phyloP scores from a whole-genome alignment of 2,888 invertebrate species.

The Lordiphosa fenestrarum region DNA sequence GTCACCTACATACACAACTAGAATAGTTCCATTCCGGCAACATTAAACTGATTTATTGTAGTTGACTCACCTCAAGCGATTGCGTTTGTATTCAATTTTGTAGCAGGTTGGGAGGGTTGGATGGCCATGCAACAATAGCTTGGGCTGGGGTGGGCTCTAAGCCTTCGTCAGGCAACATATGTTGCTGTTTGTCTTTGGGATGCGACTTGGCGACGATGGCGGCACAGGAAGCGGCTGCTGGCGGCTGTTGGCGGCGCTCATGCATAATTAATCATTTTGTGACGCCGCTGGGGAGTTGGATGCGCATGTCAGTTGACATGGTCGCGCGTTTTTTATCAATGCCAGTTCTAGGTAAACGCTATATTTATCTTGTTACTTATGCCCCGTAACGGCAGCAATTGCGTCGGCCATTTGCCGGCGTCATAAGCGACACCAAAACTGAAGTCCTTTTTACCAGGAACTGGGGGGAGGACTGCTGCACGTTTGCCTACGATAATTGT shows the following conservation, averaged over 20 bases:
- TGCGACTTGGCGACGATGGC: too few species aligned
- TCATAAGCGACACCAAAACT: not conserved
- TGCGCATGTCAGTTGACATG: slow-evolving; percentile 60
- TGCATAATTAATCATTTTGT: slow-evolving; percentile 69
- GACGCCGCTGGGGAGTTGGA: slow-evolving; percentile 41
- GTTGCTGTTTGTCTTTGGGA: too few species aligned
- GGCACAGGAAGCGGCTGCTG: slow-evolving; percentile 8
- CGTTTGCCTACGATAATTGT: slow-evolving; percentile 60
- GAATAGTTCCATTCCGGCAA: too few species aligned
- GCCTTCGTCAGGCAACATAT: too few species aligned
- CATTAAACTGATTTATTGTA: too few species aligned
- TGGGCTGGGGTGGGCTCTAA: too few species aligned
- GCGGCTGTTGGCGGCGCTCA: slow-evolving; percentile 25
- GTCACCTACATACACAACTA: too few species aligned
- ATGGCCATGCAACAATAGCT: too few species aligned
- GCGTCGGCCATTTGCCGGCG: too few species aligned
- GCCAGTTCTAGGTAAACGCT: slow-evolving; percentile 40
- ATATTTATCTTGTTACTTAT: slow-evolving; percentile 63
- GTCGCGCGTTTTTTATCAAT: slow-evolving; percentile 58
- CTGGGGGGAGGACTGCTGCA: slow-evolving; percentile 31
- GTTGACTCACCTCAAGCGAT: too few species aligned
- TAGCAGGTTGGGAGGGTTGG: too few species aligned
- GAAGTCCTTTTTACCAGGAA: not conserved
- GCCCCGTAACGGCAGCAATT: slow-evolving; percentile 2
- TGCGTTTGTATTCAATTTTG: too few species aligned